Conservation (phyloP, 2,888 invertebrate species). For the Oxyteleia sp. region DNA sequence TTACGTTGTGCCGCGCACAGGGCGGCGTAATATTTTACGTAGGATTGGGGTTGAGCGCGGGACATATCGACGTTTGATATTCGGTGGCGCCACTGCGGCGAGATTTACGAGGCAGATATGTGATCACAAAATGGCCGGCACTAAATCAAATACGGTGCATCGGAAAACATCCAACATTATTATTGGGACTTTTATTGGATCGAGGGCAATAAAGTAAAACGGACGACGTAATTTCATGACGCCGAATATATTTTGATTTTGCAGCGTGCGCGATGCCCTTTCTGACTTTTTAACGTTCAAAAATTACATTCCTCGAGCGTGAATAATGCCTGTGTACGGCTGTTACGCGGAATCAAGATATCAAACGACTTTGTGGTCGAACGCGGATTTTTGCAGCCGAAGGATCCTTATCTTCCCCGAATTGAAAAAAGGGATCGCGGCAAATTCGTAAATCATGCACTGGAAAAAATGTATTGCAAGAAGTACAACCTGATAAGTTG, state of each 20-base stretch:
- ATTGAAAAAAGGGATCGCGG: neutral
- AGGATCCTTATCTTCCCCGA: conserved; percentile 6
- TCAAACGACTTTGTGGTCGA: conserved; percentile 56
- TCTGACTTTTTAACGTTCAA: conserved; percentile 70
- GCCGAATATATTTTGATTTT: conserved; percentile 74
- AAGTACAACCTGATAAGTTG: no score
- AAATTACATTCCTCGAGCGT: conserved; percentile 64
- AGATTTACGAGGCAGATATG: conserved; percentile 88
- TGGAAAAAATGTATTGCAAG: neutral
- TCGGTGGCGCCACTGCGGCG: conserved; percentile 83
- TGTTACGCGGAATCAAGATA: conserved; percentile 64
- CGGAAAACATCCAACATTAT: conserved; percentile 88
- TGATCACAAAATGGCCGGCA: conserved; percentile 88
- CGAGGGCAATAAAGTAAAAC: conserved; percentile 82
- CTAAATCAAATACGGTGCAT: conserved; percentile 87
- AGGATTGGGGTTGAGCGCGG: conserved; percentile 83
- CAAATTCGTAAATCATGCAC: neutral
- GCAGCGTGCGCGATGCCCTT: conserved; percentile 62
- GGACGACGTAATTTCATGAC: conserved; percentile 82
- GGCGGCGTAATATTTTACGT: conserved; percentile 86
- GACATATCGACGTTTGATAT: conserved; percentile 88
- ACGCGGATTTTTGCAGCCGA: conserved; percentile 31
- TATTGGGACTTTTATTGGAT: conserved; percentile 88
- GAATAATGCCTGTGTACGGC: conserved; percentile 53
- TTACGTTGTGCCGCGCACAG: conserved; percentile 79